Evolutionary conservation across 2,888 invertebrate genomes (phyloP).

Genomic region (Eupithecia inturbata): DNA sequence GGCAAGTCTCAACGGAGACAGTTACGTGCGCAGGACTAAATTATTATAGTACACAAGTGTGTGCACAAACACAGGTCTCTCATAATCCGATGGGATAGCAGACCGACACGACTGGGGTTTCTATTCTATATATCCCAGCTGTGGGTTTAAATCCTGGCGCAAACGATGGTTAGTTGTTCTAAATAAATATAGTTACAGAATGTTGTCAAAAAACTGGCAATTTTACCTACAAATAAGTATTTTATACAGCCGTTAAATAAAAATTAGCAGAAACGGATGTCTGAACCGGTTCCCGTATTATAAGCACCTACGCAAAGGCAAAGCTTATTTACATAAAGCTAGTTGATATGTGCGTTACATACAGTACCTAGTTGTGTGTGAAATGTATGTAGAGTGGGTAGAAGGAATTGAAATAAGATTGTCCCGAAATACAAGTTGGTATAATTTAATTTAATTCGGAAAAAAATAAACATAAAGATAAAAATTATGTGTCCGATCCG

Average conservation of each 20-base stretch:
- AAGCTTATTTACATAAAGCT: slow-evolving; percentile 8
- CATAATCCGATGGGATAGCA: not conserved
- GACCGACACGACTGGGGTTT: too few relatives aligned
- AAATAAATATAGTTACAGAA: not conserved
- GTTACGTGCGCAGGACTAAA: not conserved
- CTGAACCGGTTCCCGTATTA: not conserved
- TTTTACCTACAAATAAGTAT: not conserved
- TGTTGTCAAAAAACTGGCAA: not conserved
- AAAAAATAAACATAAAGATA: too few relatives aligned
- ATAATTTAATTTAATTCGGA: too few relatives aligned
- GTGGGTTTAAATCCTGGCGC: not conserved
- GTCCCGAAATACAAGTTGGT: too few relatives aligned
- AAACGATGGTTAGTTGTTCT: not conserved
- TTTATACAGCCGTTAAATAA: not conserved
- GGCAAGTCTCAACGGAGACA: not conserved
- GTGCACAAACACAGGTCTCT: not conserved
- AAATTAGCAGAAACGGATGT: slow-evolving; percentile 8
- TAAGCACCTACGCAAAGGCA: not conserved
- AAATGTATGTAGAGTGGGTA: not conserved
- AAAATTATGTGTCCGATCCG: too few relatives aligned
- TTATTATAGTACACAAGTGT: not conserved
- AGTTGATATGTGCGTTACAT: not conserved
- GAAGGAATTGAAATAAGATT: not conserved
- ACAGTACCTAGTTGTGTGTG: not conserved
- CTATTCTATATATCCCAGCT: too few relatives aligned